Evolutionary conservation across 2,888 invertebrate genomes (phyloP).

Genomic region (Ennomos quercinarius): DNA sequence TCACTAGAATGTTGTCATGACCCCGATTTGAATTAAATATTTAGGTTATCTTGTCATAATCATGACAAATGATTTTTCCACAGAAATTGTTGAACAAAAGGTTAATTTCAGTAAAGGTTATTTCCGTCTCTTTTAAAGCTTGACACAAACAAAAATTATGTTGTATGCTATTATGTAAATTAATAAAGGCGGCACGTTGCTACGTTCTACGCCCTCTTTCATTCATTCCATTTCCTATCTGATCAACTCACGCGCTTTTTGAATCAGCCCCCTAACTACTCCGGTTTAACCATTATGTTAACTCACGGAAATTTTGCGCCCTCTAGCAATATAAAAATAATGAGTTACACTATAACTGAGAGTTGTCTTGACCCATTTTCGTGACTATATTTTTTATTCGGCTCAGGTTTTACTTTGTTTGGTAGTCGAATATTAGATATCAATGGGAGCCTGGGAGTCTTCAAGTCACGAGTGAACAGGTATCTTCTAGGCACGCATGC

Average conservation of each 20-base stretch:
- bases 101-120: conserved; percentile 57
- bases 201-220: conserved; percentile 45
- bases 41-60: not conserved
- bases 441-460: too few relatives aligned
- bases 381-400: too few relatives aligned
- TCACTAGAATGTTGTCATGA: too few relatives aligned
- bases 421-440: too few relatives aligned
- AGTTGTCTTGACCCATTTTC: too few relatives aligned
- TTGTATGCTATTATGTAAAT: conserved; percentile 60
- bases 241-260: conserved; percentile 70
- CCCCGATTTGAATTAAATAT: too few relatives aligned
- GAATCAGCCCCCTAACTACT: conserved; percentile 50
- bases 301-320: not conserved
- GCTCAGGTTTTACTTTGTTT: too few relatives aligned
- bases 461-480: too few relatives aligned
- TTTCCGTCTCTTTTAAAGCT: conserved; percentile 64
- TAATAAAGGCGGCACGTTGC: conserved; percentile 52
- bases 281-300: not conserved
- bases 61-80: not conserved
- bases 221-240: conserved; percentile 60
- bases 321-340: not conserved
- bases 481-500: too few relatives aligned
- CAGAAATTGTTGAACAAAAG: conserved; percentile 43
- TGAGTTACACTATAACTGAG: not conserved
- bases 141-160: conserved; percentile 68